Evolutionary conservation across 2,113 vertebrate species (phyloP), one percentile per base, ranked within the genome.

Genomic region (Onychostoma macrolepis): DNA sequence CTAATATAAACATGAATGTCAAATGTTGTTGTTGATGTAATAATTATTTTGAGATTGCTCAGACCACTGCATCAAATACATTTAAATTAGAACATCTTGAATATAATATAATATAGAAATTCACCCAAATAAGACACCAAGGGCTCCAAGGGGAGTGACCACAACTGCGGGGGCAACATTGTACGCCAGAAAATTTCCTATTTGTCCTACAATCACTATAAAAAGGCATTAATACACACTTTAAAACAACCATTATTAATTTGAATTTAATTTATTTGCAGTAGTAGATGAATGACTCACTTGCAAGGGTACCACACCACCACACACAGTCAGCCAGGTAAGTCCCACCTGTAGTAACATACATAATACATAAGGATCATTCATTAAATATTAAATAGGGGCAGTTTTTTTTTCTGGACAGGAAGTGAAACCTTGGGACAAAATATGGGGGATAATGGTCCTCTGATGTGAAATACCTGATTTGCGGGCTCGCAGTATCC

Each of bases 61-160:
- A 50, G n/a, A 53, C 75, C 6, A 78, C 43, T 10, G 15, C n/a
- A 33, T 19, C 7, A 13, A 77, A 48, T 77, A 1, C 24, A 45
- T 48, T 50, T 48, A 6, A 48, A 41, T 26, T 28, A 74, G 2
- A 43, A 21, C 6, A 15, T 26, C 11, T 45, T 26, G 12, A 43
- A 75, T 76, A 63, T 6, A 74, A 88, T 21, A 58, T 38, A 83
- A 11, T 43, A 8, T 33, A 48, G 43, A 45, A 69, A 94, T 97
- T 96, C 93, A 99, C 98, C 98, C 98, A 93, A 99, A 99, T 2
- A 99, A 95, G 76, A 99, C 97, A 24, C 98, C 98, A 10, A 99
- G 96, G 30, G 98, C 98, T 90, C 98, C 98, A 71, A 99, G 91
- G 2, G 98, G 98, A 0, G 98, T 98, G 43, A 99, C 98, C 81